phyloP scores from a whole-genome alignment of 2,797 vertebrate genomes.

The Thripadectes ignobilis region DNA sequence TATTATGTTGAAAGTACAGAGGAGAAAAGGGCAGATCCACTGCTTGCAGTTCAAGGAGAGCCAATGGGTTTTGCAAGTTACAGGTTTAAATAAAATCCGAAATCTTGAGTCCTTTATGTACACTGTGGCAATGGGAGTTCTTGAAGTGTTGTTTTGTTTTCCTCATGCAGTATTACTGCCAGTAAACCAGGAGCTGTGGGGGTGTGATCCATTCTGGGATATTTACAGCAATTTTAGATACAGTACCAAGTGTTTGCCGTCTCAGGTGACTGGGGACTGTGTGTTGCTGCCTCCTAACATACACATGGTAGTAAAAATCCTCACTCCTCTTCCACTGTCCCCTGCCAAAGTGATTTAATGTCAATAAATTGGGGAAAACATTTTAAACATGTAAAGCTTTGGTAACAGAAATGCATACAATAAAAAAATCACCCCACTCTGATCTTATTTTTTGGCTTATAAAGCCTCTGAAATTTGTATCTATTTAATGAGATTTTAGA shows the following conservation, averaged over 20 bases:
- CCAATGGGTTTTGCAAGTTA: background rate
- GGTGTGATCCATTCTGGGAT: background rate
- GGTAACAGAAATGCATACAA: background rate
- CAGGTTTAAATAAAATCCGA: slow-evolving; percentile 8
- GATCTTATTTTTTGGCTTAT: slow-evolving; percentile 41
- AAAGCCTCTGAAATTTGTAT: slow-evolving; percentile 49
- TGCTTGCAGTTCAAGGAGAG: slow-evolving; percentile 47
- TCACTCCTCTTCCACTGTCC: background rate
- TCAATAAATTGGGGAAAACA: slow-evolving; percentile 23
- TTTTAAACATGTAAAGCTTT: slow-evolving; percentile 23
- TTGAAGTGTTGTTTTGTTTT: background rate
- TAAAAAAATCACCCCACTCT: background rate
- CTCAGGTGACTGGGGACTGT: background rate
- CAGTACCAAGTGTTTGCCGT: background rate
- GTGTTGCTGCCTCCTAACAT: background rate
- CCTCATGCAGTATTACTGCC: background rate
- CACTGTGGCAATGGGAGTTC: background rate
- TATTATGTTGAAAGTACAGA: slow-evolving; percentile 73
- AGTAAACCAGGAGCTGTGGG: background rate
- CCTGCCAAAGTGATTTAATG: background rate
- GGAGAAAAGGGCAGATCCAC: slow-evolving; percentile 75
- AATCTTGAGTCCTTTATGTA: background rate
- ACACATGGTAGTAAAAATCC: background rate
- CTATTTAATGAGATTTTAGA: slow-evolving; percentile 57
- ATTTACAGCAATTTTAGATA: background rate